These are phyloP conservation scores for Tipula helvola DNA, from an alignment of 2,888 invertebrate species.

Conservation along the genomic window DNA sequence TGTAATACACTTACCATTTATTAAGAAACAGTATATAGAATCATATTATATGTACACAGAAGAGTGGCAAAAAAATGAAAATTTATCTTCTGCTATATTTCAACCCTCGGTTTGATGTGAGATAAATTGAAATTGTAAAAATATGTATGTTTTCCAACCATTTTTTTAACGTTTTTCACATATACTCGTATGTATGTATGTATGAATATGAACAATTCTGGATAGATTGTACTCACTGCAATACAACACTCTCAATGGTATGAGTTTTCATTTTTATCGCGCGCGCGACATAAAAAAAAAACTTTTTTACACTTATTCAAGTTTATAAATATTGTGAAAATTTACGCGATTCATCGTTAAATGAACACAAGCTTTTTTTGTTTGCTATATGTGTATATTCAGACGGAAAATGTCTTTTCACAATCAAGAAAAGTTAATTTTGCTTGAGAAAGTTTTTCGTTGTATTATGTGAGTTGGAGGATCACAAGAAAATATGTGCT, in stretches of 20 bases:
- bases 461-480: neutral
- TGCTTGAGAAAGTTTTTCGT: neutral
- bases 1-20: neutral
- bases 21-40: neutral
- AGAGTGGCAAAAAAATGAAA: neutral
- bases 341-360: constrained; percentile 6
- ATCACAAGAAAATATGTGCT: neutral
- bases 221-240: neutral
- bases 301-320: neutral
- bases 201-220: neutral
- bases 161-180: neutral
- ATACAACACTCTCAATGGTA: neutral
- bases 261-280: neutral
- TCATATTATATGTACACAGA: neutral
- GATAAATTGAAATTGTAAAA: neutral
- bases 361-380: neutral
- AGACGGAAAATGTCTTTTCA: neutral
- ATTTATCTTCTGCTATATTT: constrained; percentile 9
- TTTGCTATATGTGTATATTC: neutral
- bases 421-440: neutral
- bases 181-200: neutral
- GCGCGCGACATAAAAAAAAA: neutral
- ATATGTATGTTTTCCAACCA: neutral
- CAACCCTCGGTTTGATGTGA: neutral
- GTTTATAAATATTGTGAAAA: constrained; percentile 8